phyloP scores from a whole-genome alignment of 2,113 vertebrate species.

The Ranitomeya imitator region DNA sequence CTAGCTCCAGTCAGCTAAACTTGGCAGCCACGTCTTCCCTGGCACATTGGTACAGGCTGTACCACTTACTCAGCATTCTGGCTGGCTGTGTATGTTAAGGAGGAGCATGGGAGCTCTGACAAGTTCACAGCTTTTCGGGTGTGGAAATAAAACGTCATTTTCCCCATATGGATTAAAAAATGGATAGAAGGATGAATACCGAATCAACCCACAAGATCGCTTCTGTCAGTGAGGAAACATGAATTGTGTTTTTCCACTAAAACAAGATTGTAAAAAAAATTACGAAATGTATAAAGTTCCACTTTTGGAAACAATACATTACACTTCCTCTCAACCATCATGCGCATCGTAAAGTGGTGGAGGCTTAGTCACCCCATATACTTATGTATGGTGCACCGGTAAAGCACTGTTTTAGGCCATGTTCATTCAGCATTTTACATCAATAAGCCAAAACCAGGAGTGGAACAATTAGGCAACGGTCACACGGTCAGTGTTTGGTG shows the following conservation, averaged over 20 bases:
- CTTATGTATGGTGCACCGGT: not conserved
- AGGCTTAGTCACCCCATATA: not conserved
- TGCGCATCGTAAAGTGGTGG: not conserved
- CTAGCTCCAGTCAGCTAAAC: slow-evolving; percentile 52
- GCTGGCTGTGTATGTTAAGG: slow-evolving; percentile 4
- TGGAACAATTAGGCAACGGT: too few relatives aligned
- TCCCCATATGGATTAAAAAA: not conserved
- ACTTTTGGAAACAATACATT: not conserved
- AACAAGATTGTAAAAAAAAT: not conserved
- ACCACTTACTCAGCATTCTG: slow-evolving; percentile 53
- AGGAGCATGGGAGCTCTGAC: slow-evolving; percentile 22
- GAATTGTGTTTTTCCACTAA: too few relatives aligned
- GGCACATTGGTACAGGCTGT: slow-evolving; percentile 49
- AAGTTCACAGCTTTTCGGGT: slow-evolving; percentile 22
- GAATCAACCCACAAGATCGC: not conserved
- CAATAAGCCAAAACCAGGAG: too few relatives aligned
- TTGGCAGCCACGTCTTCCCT: slow-evolving; percentile 43
- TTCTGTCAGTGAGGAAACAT: not conserved
- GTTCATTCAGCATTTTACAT: too few relatives aligned
- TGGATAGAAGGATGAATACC: not conserved
- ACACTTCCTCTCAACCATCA: not conserved
- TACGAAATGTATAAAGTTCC: not conserved
- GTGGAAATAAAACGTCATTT: slow-evolving; percentile 10
- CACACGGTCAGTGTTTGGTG: too few relatives aligned
- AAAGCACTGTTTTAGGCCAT: too few relatives aligned